Evolutionary conservation across 2,113 vertebrate species (phyloP), one percentile per base, ranked within the genome.

Genomic region (Oxygymnocypris stewartii): DNA sequence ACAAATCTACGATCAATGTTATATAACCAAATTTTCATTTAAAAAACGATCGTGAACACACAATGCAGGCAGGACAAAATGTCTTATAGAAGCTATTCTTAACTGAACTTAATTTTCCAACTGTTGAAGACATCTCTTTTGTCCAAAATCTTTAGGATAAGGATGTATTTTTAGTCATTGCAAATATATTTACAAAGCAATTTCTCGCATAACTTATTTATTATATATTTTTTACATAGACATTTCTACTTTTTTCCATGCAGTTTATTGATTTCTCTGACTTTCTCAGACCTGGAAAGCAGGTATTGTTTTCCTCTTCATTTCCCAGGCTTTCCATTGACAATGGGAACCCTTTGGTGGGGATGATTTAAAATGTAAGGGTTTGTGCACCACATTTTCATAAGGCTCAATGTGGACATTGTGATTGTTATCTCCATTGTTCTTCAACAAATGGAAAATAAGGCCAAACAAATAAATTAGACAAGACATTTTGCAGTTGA

Each of bases 361-460:
- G 67, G 31, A 37, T 37, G 35, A 7, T 40, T 44, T 74, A n/a
- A 47, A 75, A 13, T 47, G 0, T 13, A 0, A 59, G 10, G 18
- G 1, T 10, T 54, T 2, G 6, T 35, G 28, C 18, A 35, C 28
- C 65, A 35, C 14, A 35, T 3, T 51, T 1, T 7, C 75, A 54
- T 9, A 4, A 51, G 69, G 20, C 8, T 31, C 16, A 37, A 18
- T 6, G 69, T 73, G 4, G 37, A 49, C 47, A 76, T 20, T 54
- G 47, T 31, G n/a, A 76, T 47, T 49, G 74, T 76, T 12, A 76
- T 47, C 71, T 75, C 42, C 3, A 54, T 51, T 28, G 16, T 35
- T 18, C 20, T 20, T 42, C 54, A 80, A 65, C 79, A 44, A 31
- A 65, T 81, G 79, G 37, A 47, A 83, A 74, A 84, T 42, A 84